These are phyloP conservation scores for Caenorhabditis parvicauda DNA, from an alignment of 2,888 invertebrate genomes.

Conservation along the genomic window DNA sequence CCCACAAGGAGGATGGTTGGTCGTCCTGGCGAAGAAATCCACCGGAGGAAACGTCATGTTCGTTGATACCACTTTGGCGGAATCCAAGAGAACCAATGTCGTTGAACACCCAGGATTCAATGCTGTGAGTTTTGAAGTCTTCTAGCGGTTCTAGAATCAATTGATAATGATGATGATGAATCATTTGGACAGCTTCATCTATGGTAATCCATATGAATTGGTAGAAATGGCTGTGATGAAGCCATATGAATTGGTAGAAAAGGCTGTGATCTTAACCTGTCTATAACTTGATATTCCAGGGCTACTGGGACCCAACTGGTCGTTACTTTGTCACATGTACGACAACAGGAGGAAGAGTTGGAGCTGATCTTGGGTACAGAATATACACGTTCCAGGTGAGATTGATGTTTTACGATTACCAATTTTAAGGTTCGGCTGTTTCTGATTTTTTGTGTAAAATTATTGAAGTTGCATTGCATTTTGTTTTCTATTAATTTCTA, in stretches of 20 bases:
- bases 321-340: slow-evolving; percentile 92
- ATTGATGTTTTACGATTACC: not conserved
- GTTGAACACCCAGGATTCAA: slow-evolving; percentile 49
- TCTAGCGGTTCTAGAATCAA: no score
- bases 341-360: slow-evolving; percentile 77
- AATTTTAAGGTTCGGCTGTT: no score
- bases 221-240: not conserved
- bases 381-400: slow-evolving; percentile 88
- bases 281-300: slow-evolving; percentile 93
- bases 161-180: not conserved
- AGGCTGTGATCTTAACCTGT: slow-evolving; percentile 85
- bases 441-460: no score
- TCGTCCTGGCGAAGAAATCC: slow-evolving; percentile 59
- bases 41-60: slow-evolving; percentile 57
- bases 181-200: not conserved
- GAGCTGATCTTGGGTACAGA: slow-evolving; percentile 81
- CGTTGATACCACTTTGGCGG: slow-evolving; percentile 53
- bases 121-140: slow-evolving; percentile 12
- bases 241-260: slow-evolving; percentile 64
- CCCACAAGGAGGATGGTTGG: slow-evolving; percentile 69
- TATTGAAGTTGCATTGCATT: no score
- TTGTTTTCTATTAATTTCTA: not conserved
- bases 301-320: slow-evolving; percentile 99
- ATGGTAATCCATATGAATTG: not conserved
- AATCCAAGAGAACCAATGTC: slow-evolving; percentile 47